Percentiles rank a stretch among this genome's conserved stretches.
These are phyloP conservation scores for Zaprionus ghesquierei DNA, from an alignment of 1,140 invertebrate genomes.

Conservation along the genomic window DNA sequence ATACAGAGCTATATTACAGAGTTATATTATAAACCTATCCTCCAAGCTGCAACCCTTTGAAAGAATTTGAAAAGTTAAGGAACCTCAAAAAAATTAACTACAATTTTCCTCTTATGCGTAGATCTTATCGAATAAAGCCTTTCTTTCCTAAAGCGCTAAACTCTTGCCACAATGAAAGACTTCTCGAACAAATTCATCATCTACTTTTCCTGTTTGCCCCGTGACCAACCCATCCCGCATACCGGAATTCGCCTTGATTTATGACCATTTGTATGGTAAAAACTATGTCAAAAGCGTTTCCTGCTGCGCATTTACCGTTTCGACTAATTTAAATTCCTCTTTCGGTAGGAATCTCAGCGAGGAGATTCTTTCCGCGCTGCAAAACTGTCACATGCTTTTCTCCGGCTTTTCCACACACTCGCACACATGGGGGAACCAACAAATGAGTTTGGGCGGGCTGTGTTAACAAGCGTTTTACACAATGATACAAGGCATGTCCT, in stretches of 20 bases:
- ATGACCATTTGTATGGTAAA: conserved; percentile 34
- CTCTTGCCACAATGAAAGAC: neutral
- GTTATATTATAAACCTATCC: no score
- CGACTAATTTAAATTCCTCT: conserved; percentile 77
- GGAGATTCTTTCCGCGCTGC: conserved; percentile 11
- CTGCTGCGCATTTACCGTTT: conserved; percentile 58
- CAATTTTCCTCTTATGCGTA: no score
- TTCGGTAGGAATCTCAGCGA: conserved; percentile 37
- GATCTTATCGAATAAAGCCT: neutral
- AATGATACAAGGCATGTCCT: conserved; percentile 51
- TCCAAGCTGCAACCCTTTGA: no score
- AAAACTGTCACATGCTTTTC: conserved; percentile 61
- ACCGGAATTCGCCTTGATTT: conserved; percentile 50
- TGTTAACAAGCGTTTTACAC: conserved; percentile 81
- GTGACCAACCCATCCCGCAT: neutral
- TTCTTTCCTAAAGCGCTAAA: neutral
- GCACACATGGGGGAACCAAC: conserved; percentile 24
- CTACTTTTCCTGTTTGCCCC: neutral
- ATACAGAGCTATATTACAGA: no score
- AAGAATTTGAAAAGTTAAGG: no score
- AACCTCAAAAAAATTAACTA: no score
- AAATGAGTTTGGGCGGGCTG: conserved; percentile 60
- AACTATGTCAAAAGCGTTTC: conserved; percentile 74
- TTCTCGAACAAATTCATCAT: neutral
- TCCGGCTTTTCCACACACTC: neutral